phyloP scores from a whole-genome alignment of 2,113 vertebrate genomes.

The Microcebus ravelobensis region DNA sequence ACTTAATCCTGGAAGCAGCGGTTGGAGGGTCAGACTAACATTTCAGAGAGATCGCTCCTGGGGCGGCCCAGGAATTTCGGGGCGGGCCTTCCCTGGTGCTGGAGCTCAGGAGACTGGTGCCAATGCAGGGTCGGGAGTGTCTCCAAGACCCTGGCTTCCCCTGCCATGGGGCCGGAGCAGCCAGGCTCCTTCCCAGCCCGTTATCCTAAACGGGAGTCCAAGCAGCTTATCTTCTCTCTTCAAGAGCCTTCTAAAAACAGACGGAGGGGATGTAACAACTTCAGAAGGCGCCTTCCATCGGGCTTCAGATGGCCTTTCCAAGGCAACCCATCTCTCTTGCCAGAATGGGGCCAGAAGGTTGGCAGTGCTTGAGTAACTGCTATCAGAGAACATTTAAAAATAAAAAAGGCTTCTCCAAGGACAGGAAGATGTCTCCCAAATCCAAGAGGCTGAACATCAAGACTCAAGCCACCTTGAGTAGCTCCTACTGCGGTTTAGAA shows the following conservation, averaged over 20 bases:
- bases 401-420: conserved; percentile 43
- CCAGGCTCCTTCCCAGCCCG: neutral
- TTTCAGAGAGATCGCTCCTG: neutral
- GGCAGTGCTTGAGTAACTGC: neutral
- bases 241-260: conserved; percentile 85
- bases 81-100: too few relatives aligned
- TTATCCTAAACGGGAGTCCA: conserved; percentile 4
- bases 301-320: conserved; percentile 54
- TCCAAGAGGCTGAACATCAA: conserved; percentile 60
- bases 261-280: conserved; percentile 66
- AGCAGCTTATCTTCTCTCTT: conserved; percentile 81
- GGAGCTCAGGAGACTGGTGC: too few relatives aligned
- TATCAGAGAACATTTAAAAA: conserved; percentile 70
- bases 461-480: neutral
- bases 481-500: conserved; percentile 63
- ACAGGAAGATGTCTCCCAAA: conserved; percentile 65
- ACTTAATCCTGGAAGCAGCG: neutral
- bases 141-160: neutral
- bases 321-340: neutral
- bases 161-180: neutral
- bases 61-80: neutral
- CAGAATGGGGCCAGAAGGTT: neutral
- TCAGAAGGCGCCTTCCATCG: conserved; percentile 64
- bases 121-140: too few relatives aligned
- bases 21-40: neutral